A percentile compares a stretch with the other conserved stretches of the same genome.
phyloP scores from a whole-genome alignment of 2,888 invertebrate genomes.

The Periphyllus acericola region DNA sequence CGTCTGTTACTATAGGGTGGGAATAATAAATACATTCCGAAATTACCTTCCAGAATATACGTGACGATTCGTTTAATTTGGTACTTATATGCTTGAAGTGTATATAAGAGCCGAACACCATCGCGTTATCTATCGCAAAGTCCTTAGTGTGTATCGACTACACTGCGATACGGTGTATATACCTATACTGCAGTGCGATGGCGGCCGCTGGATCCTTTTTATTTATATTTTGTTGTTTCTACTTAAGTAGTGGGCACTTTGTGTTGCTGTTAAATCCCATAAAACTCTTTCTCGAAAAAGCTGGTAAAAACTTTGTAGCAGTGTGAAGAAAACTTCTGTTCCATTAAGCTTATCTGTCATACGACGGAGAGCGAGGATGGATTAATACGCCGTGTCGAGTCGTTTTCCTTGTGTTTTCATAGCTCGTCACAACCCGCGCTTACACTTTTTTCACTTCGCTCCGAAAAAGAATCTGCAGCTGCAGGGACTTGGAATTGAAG shows the following conservation, averaged over 20 bases:
- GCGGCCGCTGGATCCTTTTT: background rate
- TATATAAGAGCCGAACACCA: background rate
- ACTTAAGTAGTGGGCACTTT: slow-evolving; percentile 49
- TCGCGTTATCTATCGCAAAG: background rate
- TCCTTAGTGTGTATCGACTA: background rate
- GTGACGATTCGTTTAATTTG: background rate
- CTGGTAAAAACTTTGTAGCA: slow-evolving; percentile 40
- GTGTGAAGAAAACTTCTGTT: slow-evolving; percentile 52
- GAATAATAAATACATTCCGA: background rate
- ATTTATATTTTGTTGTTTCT: slow-evolving; percentile 29
- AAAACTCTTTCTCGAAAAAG: slow-evolving; percentile 52
- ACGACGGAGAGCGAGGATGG: background rate
- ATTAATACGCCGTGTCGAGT: slow-evolving; percentile 10
- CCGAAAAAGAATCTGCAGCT: background rate
- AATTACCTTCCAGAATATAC: background rate
- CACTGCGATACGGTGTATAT: background rate
- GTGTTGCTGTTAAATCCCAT: slow-evolving; percentile 49
- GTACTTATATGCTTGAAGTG: background rate
- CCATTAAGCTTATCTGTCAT: slow-evolving; percentile 59
- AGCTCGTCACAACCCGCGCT: background rate
- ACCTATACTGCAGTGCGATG: background rate
- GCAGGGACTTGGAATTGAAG: background rate
- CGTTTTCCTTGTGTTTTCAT: slow-evolving; percentile 10
- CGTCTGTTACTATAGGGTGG: background rate
- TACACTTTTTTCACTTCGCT: background rate